A percentile compares a stretch with the other conserved stretches of the same genome.
Conservation (phyloP, 35 echinoderm and acorn worm genomes). For the Chiridota heheva region DNA sequence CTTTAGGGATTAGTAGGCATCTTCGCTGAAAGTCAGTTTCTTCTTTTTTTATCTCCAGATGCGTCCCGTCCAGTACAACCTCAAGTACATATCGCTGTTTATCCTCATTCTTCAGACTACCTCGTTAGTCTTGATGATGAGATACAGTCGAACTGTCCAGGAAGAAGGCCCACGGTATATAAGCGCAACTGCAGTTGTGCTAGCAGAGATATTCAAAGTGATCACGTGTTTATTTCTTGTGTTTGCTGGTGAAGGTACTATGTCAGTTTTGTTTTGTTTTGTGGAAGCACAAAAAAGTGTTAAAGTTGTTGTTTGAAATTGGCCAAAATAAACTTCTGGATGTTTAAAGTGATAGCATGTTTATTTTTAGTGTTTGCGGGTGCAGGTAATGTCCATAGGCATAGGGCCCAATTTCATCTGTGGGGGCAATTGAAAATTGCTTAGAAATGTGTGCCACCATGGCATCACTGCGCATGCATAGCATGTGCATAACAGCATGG, state of each 20-base stretch:
- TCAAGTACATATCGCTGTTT: conserved; percentile 84
- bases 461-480: no score
- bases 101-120: conserved; percentile 91
- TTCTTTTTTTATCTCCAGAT: conserved; percentile 59
- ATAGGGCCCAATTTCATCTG: no score
- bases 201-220: conserved; percentile 81
- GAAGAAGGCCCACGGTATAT: conserved; percentile 70
- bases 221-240: conserved; percentile 76
- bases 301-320: no score
- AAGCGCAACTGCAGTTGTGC: conserved; percentile 75
- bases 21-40: background rate
- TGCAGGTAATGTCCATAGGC: no score
- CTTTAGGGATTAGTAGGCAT: no score
- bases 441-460: no score
- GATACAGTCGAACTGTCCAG: conserved; percentile 71
- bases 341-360: no score
- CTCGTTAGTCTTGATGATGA: conserved; percentile 75
- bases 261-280: background rate
- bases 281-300: background rate
- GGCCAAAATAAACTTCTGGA: no score
- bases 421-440: no score
- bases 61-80: conserved; percentile 57
- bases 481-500: no score
- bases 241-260: conserved; percentile 71
- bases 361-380: no score